Evolutionary conservation across 1,140 invertebrate species (phyloP).

Genomic region (Apis laboriosa): DNA sequence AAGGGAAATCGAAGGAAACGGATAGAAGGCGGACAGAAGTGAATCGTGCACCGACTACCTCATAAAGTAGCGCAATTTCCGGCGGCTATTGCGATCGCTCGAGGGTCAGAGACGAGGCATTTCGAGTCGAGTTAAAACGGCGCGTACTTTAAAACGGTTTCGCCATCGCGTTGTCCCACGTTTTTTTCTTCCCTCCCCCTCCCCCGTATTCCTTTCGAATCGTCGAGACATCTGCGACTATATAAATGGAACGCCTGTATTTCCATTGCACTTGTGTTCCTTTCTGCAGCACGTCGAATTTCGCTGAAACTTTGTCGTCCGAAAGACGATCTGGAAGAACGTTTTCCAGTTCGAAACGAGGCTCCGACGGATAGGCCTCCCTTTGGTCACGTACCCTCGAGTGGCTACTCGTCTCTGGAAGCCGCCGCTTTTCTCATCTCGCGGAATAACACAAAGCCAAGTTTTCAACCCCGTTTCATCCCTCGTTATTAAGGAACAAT

Average conservation of each 20-base stretch:
- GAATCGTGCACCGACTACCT: slow-evolving; percentile 44
- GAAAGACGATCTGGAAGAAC: slow-evolving; percentile 6
- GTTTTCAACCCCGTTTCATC: neutral
- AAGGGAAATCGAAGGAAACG: slow-evolving; percentile 49
- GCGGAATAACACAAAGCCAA: slow-evolving; percentile 28
- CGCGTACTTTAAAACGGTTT: slow-evolving; percentile 46
- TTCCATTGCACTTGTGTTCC: slow-evolving; percentile 9
- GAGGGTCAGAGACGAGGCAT: slow-evolving; percentile 11
- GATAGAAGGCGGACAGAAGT: slow-evolving; percentile 41
- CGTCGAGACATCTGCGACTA: neutral
- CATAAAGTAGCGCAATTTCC: slow-evolving; percentile 67
- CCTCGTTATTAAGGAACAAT: neutral
- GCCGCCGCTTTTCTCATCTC: slow-evolving; percentile 1
- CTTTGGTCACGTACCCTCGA: slow-evolving; percentile 40
- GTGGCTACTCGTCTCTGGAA: slow-evolving; percentile 30
- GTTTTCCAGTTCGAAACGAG: neutral
- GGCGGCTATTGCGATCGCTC: slow-evolving; percentile 30
- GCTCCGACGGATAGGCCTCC: slow-evolving; percentile 12
- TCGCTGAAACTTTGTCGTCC: slow-evolving; percentile 4
- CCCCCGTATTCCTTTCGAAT: neutral
- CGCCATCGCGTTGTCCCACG: neutral
- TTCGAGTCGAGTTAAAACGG: slow-evolving; percentile 26
- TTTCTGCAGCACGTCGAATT: slow-evolving; percentile 33
- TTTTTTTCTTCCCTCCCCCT: neutral
- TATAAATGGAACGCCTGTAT: neutral